A percentile compares a stretch with the other conserved stretches of the same genome.
Evolutionary conservation across 2,113 vertebrate species (phyloP).

Genomic region (Taxidea taxus): DNA sequence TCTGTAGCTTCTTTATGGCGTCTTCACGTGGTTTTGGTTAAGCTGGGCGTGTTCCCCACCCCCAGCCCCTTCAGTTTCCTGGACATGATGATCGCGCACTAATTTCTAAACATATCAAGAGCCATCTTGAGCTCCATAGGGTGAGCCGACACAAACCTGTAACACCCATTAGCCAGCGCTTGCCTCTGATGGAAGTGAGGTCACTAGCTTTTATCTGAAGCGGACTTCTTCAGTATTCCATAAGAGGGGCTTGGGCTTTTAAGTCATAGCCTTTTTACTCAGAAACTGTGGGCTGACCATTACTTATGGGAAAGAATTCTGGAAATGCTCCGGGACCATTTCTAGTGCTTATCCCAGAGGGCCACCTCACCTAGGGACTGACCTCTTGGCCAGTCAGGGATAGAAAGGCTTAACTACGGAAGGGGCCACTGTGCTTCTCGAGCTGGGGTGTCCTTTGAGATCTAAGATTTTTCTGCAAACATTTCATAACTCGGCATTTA

Average conservation of each 20-base stretch:
- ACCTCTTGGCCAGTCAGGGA: background rate
- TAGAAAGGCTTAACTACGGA: background rate
- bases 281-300: background rate
- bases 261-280: background rate
- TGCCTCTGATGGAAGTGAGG: background rate
- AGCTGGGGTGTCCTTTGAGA: background rate
- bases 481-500: background rate
- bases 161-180: fast-evolving
- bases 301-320: background rate
- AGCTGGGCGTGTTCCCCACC: background rate
- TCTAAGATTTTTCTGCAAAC: background rate
- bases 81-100: background rate
- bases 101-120: background rate
- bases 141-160: too few species aligned
- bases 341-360: background rate
- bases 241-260: background rate
- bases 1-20: background rate
- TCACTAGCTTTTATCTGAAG: background rate
- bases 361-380: too few species aligned
- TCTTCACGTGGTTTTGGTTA: background rate
- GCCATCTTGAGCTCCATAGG: background rate
- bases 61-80: background rate
- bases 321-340: background rate
- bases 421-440: background rate
- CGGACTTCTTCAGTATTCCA: background rate